phyloP scores from a whole-genome alignment of 1,140 invertebrate genomes.

The Batillaria attramentaria region DNA sequence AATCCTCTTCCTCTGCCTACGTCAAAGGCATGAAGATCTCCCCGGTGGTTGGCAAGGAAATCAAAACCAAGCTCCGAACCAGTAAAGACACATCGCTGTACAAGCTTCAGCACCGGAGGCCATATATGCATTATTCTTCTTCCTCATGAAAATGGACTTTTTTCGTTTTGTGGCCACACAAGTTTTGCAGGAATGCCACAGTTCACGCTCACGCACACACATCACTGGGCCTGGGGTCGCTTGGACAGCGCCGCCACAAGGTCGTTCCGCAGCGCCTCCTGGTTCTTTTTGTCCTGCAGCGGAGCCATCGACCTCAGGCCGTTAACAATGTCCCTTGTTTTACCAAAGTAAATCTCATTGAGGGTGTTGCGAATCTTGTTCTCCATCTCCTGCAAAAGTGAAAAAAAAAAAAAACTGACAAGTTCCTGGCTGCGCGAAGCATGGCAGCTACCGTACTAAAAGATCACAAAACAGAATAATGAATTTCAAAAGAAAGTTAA shows the following conservation, averaged over 20 bases:
- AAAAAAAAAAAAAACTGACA: not conserved
- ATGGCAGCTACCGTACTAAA: not conserved
- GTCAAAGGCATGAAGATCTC: too few species aligned
- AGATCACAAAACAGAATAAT: not conserved
- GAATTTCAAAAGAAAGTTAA: too few species aligned
- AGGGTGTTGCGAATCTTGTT: slow-evolving; percentile 99
- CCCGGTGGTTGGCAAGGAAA: too few species aligned
- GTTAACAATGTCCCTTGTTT: slow-evolving; percentile 99
- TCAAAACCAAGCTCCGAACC: too few species aligned
- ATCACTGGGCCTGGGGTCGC: slow-evolving; percentile 41
- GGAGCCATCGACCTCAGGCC: slow-evolving; percentile 92
- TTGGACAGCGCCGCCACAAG: slow-evolving; percentile 70
- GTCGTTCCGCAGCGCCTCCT: slow-evolving; percentile 88
- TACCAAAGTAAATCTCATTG: slow-evolving; percentile 99
- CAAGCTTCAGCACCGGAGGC: too few species aligned
- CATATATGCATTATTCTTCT: too few species aligned
- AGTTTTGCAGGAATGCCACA: slow-evolving; percentile 18
- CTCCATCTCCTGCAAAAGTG: slow-evolving; percentile 97
- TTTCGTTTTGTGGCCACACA: not conserved
- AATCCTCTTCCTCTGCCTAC: too few species aligned
- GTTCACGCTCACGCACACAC: slow-evolving; percentile 1
- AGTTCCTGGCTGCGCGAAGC: not conserved
- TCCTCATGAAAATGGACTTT: too few species aligned
- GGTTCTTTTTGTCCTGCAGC: slow-evolving; percentile 86
- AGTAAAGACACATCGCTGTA: too few species aligned